Conservation (phyloP, 2,888 invertebrate genomes). For the Lochmaea capreae region DNA sequence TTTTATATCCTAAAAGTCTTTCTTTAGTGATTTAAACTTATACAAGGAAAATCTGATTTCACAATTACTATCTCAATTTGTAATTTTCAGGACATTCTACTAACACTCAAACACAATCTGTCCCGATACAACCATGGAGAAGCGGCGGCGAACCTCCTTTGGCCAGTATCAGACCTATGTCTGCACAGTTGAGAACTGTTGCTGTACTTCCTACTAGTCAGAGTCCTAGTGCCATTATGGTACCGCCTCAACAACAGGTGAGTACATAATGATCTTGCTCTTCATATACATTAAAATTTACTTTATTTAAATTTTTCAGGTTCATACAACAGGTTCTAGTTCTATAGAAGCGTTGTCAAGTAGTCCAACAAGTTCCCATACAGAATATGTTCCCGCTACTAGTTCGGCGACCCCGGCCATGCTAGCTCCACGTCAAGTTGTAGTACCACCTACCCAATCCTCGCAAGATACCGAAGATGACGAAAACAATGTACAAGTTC, state of each 20-base stretch:
- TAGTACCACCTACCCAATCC: slow-evolving; percentile 73
- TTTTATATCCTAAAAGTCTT: too few species aligned
- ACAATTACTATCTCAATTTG: not conserved
- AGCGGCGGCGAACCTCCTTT: slow-evolving; percentile 83
- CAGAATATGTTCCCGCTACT: slow-evolving; percentile 88
- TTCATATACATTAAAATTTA: not conserved
- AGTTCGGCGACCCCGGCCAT: slow-evolving; percentile 74
- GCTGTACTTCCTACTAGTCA: slow-evolving; percentile 82
- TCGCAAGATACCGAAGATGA: slow-evolving; percentile 71
- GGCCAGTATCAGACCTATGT: slow-evolving; percentile 93
- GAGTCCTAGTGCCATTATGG: slow-evolving; percentile 68
- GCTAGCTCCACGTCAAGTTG: slow-evolving; percentile 71
- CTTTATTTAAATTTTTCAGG: slow-evolving; percentile 49
- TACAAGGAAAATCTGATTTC: not conserved
- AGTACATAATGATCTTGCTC: not conserved
- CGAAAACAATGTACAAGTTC: slow-evolving; percentile 56
- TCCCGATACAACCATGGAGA: slow-evolving; percentile 75
- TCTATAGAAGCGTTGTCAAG: slow-evolving; percentile 70
- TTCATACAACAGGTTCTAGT: slow-evolving; percentile 68
- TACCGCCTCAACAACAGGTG: slow-evolving; percentile 72
- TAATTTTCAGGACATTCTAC: slow-evolving; percentile 59
- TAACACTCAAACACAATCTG: slow-evolving; percentile 67
- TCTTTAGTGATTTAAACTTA: too few species aligned
- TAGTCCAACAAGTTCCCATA: slow-evolving; percentile 80
- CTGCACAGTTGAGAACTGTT: slow-evolving; percentile 75